Percentiles rank a stretch among this genome's conserved stretches.
phyloP scores from a whole-genome alignment of 2,113 vertebrate species.

The Phalacrocorax brasilianus region DNA sequence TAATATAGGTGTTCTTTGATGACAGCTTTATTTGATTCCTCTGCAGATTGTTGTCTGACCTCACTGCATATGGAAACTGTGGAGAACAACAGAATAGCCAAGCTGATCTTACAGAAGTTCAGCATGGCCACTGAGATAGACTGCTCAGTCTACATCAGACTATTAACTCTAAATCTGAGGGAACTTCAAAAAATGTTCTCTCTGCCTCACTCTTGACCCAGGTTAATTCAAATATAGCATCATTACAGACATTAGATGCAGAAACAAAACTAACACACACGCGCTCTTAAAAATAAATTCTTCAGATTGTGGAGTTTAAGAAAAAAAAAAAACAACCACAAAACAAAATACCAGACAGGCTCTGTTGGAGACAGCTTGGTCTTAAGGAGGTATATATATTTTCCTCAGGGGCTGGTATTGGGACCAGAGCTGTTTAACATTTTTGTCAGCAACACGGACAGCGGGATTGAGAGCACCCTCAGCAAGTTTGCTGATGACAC shows the following conservation, averaged over 20 bases:
- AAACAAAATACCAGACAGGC: no score
- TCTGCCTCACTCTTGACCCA: background rate
- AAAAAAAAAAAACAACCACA: background rate
- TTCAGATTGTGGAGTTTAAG: background rate
- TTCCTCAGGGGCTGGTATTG: background rate
- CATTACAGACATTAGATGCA: background rate
- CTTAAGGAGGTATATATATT: background rate
- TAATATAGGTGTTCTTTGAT: background rate
- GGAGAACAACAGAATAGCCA: background rate
- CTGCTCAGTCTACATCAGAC: background rate
- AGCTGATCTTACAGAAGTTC: background rate
- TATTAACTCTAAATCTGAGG: background rate
- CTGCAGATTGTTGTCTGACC: background rate
- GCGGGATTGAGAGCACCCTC: background rate
- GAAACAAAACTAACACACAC: background rate
- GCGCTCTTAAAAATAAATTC: background rate
- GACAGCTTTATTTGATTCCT: background rate
- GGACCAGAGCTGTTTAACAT: background rate
- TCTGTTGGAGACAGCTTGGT: background rate
- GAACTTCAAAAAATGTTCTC: background rate
- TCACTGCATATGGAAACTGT: background rate
- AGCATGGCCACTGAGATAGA: background rate
- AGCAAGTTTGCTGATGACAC: background rate
- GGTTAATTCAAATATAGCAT: background rate
- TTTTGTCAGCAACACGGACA: background rate